phyloP scores from a whole-genome alignment of 2,113 vertebrate species.

The Alethe diademata region DNA sequence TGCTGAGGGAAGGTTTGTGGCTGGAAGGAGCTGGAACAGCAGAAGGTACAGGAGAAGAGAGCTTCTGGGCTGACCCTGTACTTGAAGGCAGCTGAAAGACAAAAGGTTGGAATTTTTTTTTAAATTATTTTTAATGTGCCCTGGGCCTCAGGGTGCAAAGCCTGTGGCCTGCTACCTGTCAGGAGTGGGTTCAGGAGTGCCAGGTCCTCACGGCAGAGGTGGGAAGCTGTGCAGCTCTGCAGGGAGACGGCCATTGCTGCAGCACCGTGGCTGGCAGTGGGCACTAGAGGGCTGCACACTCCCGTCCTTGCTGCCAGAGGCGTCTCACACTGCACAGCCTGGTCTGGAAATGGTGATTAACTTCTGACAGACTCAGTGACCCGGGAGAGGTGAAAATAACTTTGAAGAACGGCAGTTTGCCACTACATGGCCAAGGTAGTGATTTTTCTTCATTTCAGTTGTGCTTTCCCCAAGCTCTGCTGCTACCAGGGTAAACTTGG shows the following conservation, averaged over 20 bases:
- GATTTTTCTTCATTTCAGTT: not conserved
- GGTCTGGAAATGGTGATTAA: not conserved
- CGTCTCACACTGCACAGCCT: not conserved
- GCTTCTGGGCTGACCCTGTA: not conserved
- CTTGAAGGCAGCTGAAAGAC: not conserved
- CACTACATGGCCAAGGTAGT: not conserved
- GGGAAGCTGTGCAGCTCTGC: not conserved
- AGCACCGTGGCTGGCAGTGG: fast-evolving
- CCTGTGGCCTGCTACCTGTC: not conserved
- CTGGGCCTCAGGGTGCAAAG: not conserved
- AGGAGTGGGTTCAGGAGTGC: not conserved
- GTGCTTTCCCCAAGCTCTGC: not conserved
- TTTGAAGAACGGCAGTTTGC: not conserved
- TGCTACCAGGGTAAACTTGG: not conserved
- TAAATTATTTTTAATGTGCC: fast-evolving
- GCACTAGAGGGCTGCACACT: constrained; percentile 44
- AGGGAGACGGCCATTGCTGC: fast-evolving
- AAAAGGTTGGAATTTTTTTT: too few species aligned
- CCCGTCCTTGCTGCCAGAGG: not conserved
- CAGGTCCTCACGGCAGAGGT: not conserved
- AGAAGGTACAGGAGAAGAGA: not conserved
- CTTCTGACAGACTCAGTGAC: not conserved
- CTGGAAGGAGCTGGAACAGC: not conserved
- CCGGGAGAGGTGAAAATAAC: not conserved
- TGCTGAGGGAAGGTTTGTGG: not conserved